Conservation (phyloP, 2,113 vertebrate species). For the Oryzias javanicus region DNA sequence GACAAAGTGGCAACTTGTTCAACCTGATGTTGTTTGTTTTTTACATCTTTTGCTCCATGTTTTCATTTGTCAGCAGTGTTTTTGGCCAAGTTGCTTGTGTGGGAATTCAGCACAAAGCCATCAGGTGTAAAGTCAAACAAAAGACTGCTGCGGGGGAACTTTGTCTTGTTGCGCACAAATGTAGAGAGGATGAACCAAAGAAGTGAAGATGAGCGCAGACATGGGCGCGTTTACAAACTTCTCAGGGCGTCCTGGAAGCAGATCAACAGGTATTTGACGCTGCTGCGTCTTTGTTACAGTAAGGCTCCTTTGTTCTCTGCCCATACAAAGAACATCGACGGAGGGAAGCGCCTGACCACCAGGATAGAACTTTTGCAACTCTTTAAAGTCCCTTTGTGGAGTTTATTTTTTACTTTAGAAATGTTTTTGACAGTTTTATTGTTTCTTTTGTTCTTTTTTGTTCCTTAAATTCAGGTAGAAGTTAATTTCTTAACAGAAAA, state of each 20-base stretch:
- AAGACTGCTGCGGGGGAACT: conserved; percentile 34
- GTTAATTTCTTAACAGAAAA: too few relatives aligned
- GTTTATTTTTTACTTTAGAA: not conserved
- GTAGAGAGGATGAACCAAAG: not conserved
- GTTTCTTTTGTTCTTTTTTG: too few relatives aligned
- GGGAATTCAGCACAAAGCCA: conserved; percentile 63
- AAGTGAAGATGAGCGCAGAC: not conserved
- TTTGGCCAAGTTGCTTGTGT: conserved; percentile 43
- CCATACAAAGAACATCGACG: conserved; percentile 58
- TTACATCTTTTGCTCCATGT: not conserved
- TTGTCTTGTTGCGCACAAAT: conserved; percentile 30
- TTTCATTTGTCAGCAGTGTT: conserved; percentile 1
- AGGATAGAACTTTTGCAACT: conserved; percentile 29
- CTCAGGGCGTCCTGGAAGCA: conserved; percentile 40
- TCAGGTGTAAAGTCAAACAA: conserved; percentile 72
- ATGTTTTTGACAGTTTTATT: too few relatives aligned
- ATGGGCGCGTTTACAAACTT: conserved; percentile 30
- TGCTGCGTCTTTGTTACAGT: conserved; percentile 79
- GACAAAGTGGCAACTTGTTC: conserved; percentile 11
- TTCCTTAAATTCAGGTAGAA: too few relatives aligned
- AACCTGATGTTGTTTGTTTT: conserved; percentile 18
- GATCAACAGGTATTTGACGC: conserved; percentile 80
- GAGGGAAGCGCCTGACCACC: conserved; percentile 45
- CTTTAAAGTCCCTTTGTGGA: not conserved
- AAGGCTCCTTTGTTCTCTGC: conserved; percentile 77